These are phyloP conservation scores for Nemotelus pantherinus DNA, from an alignment of 2,888 invertebrate genomes.

Conservation along the genomic window DNA sequence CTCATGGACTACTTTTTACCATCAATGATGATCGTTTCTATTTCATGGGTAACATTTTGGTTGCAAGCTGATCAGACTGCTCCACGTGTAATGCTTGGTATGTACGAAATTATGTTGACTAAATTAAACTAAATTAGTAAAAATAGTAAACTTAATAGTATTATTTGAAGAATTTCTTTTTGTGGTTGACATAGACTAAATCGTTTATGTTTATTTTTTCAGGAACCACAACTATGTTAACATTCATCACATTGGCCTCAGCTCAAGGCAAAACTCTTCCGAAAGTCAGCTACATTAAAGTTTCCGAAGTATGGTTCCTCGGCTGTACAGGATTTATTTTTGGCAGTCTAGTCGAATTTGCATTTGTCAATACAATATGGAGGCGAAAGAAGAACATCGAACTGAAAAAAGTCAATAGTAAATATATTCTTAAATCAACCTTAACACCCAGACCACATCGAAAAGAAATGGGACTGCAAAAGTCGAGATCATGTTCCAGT, in stretches of 20 bases:
- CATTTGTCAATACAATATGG: conserved; percentile 90
- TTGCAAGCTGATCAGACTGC: conserved; percentile 86
- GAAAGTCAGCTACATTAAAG: conserved; percentile 89
- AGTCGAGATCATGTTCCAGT: conserved; percentile 79
- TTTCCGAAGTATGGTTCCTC: conserved; percentile 90
- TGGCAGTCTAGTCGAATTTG: conserved; percentile 85
- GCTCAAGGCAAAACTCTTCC: conserved; percentile 86
- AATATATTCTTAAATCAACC: conserved; percentile 84
- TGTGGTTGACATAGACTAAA: not conserved
- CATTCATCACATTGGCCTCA: conserved; percentile 87
- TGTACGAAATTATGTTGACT: conserved; percentile 46
- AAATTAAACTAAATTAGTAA: not conserved
- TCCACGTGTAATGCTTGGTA: conserved; percentile 82
- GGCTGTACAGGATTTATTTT: conserved; percentile 87
- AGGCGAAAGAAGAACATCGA: conserved; percentile 72
- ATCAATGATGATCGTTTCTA: conserved; percentile 85
- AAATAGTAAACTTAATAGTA: not conserved
- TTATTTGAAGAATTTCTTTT: not conserved
- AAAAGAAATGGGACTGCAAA: conserved; percentile 74
- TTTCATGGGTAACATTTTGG: conserved; percentile 92
- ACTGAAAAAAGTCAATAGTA: conserved; percentile 71
- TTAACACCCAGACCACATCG: conserved; percentile 80
- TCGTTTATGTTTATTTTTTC: not conserved
- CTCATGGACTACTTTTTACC: conserved; percentile 90
- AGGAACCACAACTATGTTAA: conserved; percentile 85